Percentiles rank a stretch among this genome's conserved stretches.
phyloP scores from a whole-genome alignment of 2,113 vertebrate species.

The Centropus bengalensis region DNA sequence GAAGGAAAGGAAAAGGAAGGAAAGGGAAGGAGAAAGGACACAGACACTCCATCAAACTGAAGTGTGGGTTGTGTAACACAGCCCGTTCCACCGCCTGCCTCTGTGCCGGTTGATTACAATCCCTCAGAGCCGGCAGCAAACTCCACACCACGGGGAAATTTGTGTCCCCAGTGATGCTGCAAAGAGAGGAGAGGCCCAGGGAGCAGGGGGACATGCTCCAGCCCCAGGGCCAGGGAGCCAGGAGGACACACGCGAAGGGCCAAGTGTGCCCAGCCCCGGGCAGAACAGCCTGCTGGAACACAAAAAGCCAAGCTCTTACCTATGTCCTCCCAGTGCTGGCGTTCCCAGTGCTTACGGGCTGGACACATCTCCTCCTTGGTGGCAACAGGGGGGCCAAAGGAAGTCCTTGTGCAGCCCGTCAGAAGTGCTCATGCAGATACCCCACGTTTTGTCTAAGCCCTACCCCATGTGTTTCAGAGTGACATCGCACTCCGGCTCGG shows the following conservation, averaged over 20 bases:
- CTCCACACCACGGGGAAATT: accelerated
- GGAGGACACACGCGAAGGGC: accelerated
- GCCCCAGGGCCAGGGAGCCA: neutral
- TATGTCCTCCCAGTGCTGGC: neutral
- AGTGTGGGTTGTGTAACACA: neutral
- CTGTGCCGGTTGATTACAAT: neutral
- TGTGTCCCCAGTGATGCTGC: neutral
- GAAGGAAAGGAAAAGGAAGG: neutral
- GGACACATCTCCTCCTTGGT: neutral
- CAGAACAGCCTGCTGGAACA: neutral
- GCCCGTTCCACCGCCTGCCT: neutral
- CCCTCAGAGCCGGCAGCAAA: neutral
- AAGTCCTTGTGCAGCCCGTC: accelerated
- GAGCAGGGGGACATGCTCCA: neutral
- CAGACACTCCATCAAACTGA: neutral
- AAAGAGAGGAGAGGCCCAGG: neutral
- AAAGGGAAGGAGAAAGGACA: too few species aligned
- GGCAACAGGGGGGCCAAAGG: neutral
- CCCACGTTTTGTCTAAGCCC: neutral
- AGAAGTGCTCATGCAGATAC: accelerated
- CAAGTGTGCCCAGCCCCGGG: accelerated
- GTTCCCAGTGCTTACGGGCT: accelerated
- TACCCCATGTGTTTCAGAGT: neutral
- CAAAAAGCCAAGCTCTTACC: neutral
- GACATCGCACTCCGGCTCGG: accelerated